Evolutionary conservation across 2,797 vertebrate species (phyloP), one percentile per base, ranked within the genome.

Genomic region (Momotus momota): DNA sequence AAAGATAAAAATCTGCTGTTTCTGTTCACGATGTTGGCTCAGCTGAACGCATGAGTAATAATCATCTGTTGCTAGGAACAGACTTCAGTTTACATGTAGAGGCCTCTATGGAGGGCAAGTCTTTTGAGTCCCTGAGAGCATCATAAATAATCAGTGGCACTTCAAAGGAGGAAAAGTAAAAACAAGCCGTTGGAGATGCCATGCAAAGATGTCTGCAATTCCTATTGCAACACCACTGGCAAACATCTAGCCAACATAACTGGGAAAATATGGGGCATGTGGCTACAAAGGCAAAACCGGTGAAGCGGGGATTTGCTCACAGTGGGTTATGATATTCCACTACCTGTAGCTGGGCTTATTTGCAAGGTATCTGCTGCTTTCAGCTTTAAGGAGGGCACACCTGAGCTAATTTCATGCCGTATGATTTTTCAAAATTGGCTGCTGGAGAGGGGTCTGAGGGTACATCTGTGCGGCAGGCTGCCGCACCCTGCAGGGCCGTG

Each of bases 21-120:
- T 81, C 62, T 92, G 54, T 81, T 81, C 43, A 12, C 64, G 88
- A 54, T 1, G 33, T 81, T 85, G 88, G 64, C 77, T 84, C 23
- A 7, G 21, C 75, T 90, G 81, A 52, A 66, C 5, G 57, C 79
- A 64, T 61, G 88, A 88, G 94, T 93, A 95, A 85, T 90, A 82
- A 77, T 51, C 64, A 83, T 93, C 62, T n/a, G 71, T 95, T 97
- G 94, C 92, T 96, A 93, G 92, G 90, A 97, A 38, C 65, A 94
- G 83, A 85, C 48, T 90, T 15, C 55, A 64, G 91, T 92, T 95
- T 95, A 85, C 67, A 81, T 41, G 54, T 60, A 79, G 91, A 95
- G 90, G 87, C 93, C 92, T 96, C 83, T 54, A 2, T 19, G 81
- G 81, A 96, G 86, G 80, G 73, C 77, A 92, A 79, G 71, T 43